Base-by-base conservation (phyloP, 2,113 vertebrate species). In the Scortum barcoo region DNA sequence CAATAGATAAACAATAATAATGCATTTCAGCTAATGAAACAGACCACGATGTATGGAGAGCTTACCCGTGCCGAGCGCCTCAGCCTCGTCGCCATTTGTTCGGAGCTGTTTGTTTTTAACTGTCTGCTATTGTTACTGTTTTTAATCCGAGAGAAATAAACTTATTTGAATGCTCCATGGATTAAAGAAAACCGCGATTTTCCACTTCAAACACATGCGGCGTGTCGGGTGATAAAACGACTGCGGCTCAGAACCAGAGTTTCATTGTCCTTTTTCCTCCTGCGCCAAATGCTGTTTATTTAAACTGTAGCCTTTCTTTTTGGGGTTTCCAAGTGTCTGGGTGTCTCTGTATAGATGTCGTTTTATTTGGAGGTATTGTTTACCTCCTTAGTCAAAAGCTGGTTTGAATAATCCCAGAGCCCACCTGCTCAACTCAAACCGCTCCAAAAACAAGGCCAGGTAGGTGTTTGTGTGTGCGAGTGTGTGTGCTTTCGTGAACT, bases 141-240 rank as follows among this genome's bases (percentile, higher is more conserved):
- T 91, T 94, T 93, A 94, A 96, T 95, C 93, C 93, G 2, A 70
- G 71, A 62, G 86, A 93, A 92, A 93, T 91, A 93, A 93, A 95
- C 22, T 78, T 92, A 92, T 94, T 91, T 86, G 83, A 93, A 91
- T 93, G 86, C 79, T 91, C 88, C 81, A 88, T 58, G 94, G 94
- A 96, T 95, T 95, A 95, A 95, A 93, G 91, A 93, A 93, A 90
- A 86, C 67, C 20, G 69, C 44, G 90, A 92, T 92, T 94, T 81
- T 85, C 66, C 83, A 94, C 93, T 93, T 94, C 94, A 94, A 95
- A 95, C 93, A 93, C 85, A 87, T 24, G 68, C 89, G 76, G 76
- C 33, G 38, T 73, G 82, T 77, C 40, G 50, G 79, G 70, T 81
- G 94, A 94, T 95, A 93, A 95, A 92, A 90, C 65, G 48, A 89